Percentiles rank a stretch among this genome's conserved stretches.
These are phyloP conservation scores for Sturnus vulgaris DNA, from an alignment of 2,113 vertebrate species.

Conservation along the genomic window DNA sequence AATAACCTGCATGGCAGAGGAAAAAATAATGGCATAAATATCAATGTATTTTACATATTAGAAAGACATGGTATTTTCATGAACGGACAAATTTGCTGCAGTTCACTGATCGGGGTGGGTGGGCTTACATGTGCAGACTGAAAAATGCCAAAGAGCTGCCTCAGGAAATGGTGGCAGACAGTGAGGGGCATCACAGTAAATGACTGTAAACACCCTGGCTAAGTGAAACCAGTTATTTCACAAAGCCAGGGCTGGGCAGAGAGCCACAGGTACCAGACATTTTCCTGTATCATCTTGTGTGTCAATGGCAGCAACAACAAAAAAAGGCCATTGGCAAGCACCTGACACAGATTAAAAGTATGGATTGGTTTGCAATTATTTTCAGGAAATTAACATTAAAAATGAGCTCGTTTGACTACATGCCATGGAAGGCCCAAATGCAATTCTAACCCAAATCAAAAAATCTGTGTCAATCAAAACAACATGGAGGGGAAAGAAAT, in stretches of 20 bases:
- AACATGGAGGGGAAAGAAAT: neutral
- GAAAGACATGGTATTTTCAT: neutral
- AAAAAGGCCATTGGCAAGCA: conserved; percentile 1
- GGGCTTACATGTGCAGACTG: neutral
- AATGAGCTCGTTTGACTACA: conserved; percentile 25
- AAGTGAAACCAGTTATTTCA: neutral
- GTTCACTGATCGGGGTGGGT: neutral
- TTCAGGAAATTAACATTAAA: conserved; percentile 49
- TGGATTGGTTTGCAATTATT: conserved; percentile 2
- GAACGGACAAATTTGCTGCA: neutral
- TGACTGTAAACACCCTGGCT: conserved; percentile 25
- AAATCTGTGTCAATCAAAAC: conserved; percentile 44
- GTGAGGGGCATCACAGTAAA: neutral
- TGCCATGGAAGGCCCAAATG: conserved; percentile 18
- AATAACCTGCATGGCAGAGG: neutral
- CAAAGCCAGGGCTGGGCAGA: neutral
- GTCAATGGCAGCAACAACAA: neutral
- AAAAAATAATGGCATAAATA: neutral
- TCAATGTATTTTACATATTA: neutral
- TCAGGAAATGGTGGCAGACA: neutral
- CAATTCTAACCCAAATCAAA: conserved; percentile 36
- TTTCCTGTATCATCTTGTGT: neutral
- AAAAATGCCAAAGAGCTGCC: neutral
- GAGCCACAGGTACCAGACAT: neutral
- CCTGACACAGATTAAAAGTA: conserved; percentile 42